Evolutionary conservation across 2,113 vertebrate species (phyloP).

Genomic region (Vimba vimba): DNA sequence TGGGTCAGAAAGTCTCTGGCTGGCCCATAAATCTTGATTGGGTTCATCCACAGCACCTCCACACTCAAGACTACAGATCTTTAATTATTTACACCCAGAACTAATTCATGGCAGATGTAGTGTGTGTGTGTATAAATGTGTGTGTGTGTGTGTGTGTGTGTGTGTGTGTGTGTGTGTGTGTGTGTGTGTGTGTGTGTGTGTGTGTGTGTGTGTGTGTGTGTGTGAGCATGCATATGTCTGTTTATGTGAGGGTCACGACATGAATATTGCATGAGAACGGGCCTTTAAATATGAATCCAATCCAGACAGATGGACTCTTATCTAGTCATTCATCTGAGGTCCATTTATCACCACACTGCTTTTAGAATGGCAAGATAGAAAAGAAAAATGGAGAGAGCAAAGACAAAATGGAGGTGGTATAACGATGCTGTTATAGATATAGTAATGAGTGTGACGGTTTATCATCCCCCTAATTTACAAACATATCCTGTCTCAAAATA

Average conservation of each 20-base stretch:
- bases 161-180: neutral
- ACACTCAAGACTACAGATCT: conserved; percentile 11
- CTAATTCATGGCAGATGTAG: conserved; percentile 5
- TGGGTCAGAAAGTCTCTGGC: conserved; percentile 17
- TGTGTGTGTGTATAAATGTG: neutral
- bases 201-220: neutral
- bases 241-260: conserved; percentile 38
- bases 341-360: conserved; percentile 44
- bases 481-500: neutral
- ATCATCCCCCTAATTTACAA: neutral
- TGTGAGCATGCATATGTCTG: neutral
- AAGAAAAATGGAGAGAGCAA: conserved; percentile 21
- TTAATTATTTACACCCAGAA: conserved; percentile 51
- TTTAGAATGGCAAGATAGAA: conserved; percentile 30
- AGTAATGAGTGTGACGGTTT: neutral
- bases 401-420: neutral
- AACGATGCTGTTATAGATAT: neutral
- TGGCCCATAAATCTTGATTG: conserved; percentile 40
- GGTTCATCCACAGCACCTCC: conserved; percentile 27
- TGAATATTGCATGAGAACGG: conserved; percentile 46
- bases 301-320: conserved; percentile 48
- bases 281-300: conserved; percentile 52
- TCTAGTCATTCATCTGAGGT: conserved; percentile 31
- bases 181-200: neutral
- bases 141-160: neutral